Evolutionary conservation across 2,113 vertebrate genomes (phyloP).

Genomic region (Halichoeres trimaculatus): DNA sequence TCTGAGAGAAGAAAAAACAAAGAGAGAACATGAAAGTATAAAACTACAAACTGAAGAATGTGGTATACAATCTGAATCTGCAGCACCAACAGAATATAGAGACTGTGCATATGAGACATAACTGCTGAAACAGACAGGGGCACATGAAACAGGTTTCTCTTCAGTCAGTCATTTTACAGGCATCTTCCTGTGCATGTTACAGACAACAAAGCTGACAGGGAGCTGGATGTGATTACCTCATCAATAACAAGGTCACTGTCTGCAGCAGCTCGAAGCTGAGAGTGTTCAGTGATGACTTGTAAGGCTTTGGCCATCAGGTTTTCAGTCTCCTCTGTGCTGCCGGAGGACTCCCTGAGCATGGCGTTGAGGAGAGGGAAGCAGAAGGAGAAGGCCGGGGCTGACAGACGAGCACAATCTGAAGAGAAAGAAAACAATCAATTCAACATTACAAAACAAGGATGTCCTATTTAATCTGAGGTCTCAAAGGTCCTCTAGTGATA

Average conservation of each 20-base stretch:
- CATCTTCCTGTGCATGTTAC: too few relatives aligned
- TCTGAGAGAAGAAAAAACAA: slow-evolving; percentile 76
- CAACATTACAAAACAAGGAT: too few relatives aligned
- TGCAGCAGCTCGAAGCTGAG: slow-evolving; percentile 86
- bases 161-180: too few relatives aligned
- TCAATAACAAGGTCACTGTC: slow-evolving; percentile 82
- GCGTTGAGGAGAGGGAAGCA: slow-evolving; percentile 95
- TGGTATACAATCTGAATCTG: neutral
- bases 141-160: too few relatives aligned
- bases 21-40: neutral
- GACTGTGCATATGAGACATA: too few relatives aligned
- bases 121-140: too few relatives aligned
- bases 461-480: too few relatives aligned
- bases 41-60: too few relatives aligned
- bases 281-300: slow-evolving; percentile 89
- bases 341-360: slow-evolving; percentile 86
- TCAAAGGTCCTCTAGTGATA: too few relatives aligned
- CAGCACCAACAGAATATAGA: neutral
- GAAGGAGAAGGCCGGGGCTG: slow-evolving; percentile 86
- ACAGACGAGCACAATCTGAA: slow-evolving; percentile 70
- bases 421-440: neutral
- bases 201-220: too few relatives aligned
- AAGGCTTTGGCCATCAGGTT: slow-evolving; percentile 86
- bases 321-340: slow-evolving; percentile 87
- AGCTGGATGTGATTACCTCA: slow-evolving; percentile 81